A percentile compares a stretch with the other conserved stretches of the same genome.
These are phyloP conservation scores for Leptinotarsa tumamoca DNA, from an alignment of 2,888 invertebrate species.

Conservation along the genomic window DNA sequence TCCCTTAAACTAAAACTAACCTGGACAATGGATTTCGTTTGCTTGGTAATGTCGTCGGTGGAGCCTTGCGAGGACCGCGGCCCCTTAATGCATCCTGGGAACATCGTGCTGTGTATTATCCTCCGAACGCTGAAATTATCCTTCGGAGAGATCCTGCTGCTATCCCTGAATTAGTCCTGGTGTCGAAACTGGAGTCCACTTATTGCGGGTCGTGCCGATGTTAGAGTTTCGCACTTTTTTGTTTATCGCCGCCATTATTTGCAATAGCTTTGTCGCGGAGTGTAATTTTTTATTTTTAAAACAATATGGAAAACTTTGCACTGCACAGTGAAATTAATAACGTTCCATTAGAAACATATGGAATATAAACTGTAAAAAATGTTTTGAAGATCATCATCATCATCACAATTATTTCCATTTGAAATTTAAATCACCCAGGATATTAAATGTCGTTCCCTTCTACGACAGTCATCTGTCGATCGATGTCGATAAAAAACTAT, in stretches of 20 bases:
- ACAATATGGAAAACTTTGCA: not conserved
- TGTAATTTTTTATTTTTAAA: not conserved
- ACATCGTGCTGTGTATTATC: constrained; percentile 64
- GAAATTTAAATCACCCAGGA: too few species aligned
- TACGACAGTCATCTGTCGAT: too few species aligned
- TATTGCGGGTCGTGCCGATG: constrained; percentile 27
- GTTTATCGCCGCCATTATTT: constrained; percentile 14
- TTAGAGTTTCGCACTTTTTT: constrained; percentile 23
- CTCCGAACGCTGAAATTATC: constrained; percentile 39
- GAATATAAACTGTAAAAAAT: too few species aligned
- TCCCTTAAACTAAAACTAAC: constrained; percentile 61
- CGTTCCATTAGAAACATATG: not conserved
- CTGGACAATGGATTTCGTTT: constrained; percentile 79
- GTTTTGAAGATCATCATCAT: too few species aligned
- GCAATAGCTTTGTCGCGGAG: not conserved
- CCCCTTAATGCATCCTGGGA: constrained; percentile 77
- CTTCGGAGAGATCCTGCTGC: constrained; percentile 33
- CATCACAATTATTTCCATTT: too few species aligned
- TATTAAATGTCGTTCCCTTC: too few species aligned
- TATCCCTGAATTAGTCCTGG: constrained; percentile 31
- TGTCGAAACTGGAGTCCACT: constrained; percentile 31
- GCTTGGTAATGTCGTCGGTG: constrained; percentile 80
- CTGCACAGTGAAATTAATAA: not conserved
- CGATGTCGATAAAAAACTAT: too few species aligned
- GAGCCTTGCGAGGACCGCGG: constrained; percentile 81